A percentile compares a stretch with the other conserved stretches of the same genome.
phyloP scores from a whole-genome alignment of 2,888 invertebrate genomes.

The Plebejus argus region DNA sequence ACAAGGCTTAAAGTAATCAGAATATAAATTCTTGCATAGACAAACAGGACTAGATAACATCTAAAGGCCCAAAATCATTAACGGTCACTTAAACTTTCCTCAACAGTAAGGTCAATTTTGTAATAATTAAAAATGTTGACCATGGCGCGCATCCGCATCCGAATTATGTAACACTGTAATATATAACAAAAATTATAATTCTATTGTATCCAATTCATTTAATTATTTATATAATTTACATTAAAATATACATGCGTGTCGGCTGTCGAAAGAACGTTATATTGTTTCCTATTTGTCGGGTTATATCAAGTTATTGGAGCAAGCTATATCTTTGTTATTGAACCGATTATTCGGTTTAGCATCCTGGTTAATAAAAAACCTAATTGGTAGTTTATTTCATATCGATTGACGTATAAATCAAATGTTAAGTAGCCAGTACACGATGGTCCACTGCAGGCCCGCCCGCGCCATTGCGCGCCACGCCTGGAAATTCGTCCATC shows the following conservation, averaged over 20 bases:
- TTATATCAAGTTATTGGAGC: neutral
- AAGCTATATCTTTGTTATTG: neutral
- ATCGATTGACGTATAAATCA: neutral
- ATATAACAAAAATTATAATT: neutral
- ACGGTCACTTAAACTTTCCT: neutral
- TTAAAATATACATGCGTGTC: neutral
- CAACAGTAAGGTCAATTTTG: neutral
- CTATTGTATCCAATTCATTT: neutral
- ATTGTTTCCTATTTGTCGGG: conserved; percentile 5
- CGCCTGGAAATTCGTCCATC: no score
- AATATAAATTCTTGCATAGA: neutral
- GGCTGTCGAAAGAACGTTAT: neutral
- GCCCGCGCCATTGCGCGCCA: no score
- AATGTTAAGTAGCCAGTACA: no score
- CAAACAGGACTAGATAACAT: neutral
- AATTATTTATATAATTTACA: neutral
- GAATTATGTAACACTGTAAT: conserved; percentile 6
- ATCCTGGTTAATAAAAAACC: neutral
- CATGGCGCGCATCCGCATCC: neutral
- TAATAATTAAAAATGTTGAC: neutral
- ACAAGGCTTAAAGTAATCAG: neutral
- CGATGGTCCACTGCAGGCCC: no score
- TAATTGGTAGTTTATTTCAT: no score
- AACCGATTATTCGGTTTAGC: neutral
- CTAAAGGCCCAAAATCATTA: neutral